These are phyloP conservation scores for Drosophila kuntzei DNA, from an alignment of 2,888 invertebrate genomes.

Conservation along the genomic window DNA sequence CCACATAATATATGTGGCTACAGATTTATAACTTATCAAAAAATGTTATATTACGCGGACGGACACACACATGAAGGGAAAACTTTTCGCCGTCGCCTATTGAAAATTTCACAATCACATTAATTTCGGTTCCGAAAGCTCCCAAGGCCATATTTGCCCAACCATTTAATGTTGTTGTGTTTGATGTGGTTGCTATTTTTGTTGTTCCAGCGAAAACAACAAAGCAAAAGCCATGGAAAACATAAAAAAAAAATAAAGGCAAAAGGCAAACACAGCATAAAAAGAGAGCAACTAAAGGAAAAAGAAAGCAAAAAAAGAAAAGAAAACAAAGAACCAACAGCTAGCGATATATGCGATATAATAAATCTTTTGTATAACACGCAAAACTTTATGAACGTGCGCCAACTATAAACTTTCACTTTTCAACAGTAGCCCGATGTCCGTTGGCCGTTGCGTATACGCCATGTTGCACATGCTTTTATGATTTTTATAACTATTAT, in stretches of 20 bases:
- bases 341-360: slow-evolving; percentile 73
- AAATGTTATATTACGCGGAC: slow-evolving; percentile 47
- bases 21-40: slow-evolving; percentile 63
- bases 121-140: slow-evolving; percentile 67
- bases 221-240: slow-evolving; percentile 56
- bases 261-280: slow-evolving; percentile 61
- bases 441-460: slow-evolving; percentile 63
- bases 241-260: slow-evolving; percentile 46
- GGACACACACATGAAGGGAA: slow-evolving; percentile 28
- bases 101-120: slow-evolving; percentile 69
- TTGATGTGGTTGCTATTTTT: slow-evolving; percentile 28
- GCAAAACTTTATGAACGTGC: slow-evolving; percentile 78
- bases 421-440: slow-evolving; percentile 55
- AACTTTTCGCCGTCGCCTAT: slow-evolving; percentile 55
- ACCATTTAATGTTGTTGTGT: slow-evolving; percentile 38
- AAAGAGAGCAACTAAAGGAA: slow-evolving; percentile 25
- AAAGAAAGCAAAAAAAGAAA: slow-evolving; percentile 29
- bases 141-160: slow-evolving; percentile 62
- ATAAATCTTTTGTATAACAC: slow-evolving; percentile 78
- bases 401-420: slow-evolving; percentile 77
- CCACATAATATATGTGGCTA: slow-evolving; percentile 25
- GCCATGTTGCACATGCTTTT: slow-evolving; percentile 63
- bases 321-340: slow-evolving; percentile 45
- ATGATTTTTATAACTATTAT: slow-evolving; percentile 59
- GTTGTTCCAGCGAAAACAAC: slow-evolving; percentile 33